Base-by-base conservation (phyloP, 1,140 invertebrate genomes). In the Colletes latitarsis region DNA sequence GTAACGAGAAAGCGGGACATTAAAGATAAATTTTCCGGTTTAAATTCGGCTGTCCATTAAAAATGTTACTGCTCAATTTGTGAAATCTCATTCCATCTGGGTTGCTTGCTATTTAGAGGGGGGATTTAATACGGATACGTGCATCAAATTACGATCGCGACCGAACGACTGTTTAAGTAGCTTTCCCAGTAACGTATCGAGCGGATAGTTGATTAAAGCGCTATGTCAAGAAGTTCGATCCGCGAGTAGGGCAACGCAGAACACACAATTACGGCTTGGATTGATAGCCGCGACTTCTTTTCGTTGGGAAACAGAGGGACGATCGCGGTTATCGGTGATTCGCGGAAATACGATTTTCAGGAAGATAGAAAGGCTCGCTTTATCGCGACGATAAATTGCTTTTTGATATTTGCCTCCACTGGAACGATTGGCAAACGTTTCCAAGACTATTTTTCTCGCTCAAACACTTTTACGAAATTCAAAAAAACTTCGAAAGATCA, bases 101-200 rank as follows among this genome's bases (percentile, higher is more conserved):
- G 17, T n/a, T n/a, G 12, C 17, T 69, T 70, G 21, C 21, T 58
- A 72, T 81, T 72, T 72, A 62, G 49, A 64, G 66, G 14, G n/a
- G 17, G n/a, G 52, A 30, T 70, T 82, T 74, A 78, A 84, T 77
- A 77, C 82, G 82, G 53, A 77, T 77, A 85, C 77, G 62, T 53
- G 72, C 64, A 57, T 82, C 77, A 84, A 81, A 81, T 64, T 55
- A 58, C 70, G 53, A 30, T 39, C 67, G 62, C 57, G 77, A 77
- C 75, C 57, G 78, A 75, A 77, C 63, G 49, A 49, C 73, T 76
- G 46, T 82, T 74, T 70, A 81, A 83, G 69, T 57, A 46, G 43
- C 30, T 58, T 63, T 69, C 49, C 17, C 12, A 19, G 49, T 77
- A 84, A 81, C 84, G 63, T 49, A 66, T 55, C 82, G 68, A 72